Conservation (phyloP, 2,797 vertebrate species). For the Hippoglossus hippoglossus region DNA sequence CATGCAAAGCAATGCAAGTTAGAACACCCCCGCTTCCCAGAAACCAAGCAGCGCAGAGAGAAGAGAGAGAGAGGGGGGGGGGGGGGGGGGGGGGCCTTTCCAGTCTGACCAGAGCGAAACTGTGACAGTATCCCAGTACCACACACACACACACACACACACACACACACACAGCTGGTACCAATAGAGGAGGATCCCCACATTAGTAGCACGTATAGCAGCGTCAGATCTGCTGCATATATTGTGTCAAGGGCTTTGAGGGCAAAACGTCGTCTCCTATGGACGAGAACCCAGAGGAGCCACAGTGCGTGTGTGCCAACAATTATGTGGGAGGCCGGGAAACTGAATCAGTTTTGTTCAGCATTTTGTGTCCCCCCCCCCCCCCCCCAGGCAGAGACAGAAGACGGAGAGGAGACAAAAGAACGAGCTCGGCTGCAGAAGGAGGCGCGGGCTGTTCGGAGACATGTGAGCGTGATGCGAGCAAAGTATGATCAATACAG, state of each 20-base stretch:
- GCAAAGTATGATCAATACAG: constrained; percentile 76
- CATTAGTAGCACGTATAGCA: constrained; percentile 35
- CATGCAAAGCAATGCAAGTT: constrained; percentile 79
- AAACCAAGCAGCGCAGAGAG: constrained; percentile 53
- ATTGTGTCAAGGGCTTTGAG: constrained; percentile 36
- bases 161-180: constrained; percentile 55
- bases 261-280: constrained; percentile 47
- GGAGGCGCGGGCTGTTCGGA: constrained; percentile 55
- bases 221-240: constrained; percentile 40
- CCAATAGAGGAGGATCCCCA: constrained; percentile 49
- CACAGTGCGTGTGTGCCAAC: constrained; percentile 59
- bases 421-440: constrained; percentile 45
- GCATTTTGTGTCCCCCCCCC: constrained; percentile 13
- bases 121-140: constrained; percentile 59
- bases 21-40: constrained; percentile 71
- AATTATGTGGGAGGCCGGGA: constrained; percentile 61
- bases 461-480: constrained; percentile 68
- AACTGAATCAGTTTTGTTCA: constrained; percentile 75
- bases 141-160: constrained; percentile 16
- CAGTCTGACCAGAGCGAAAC: constrained; percentile 73
- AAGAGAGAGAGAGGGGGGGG: not conserved
- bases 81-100: constrained; percentile 21
- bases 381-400: constrained; percentile 26
- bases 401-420: constrained; percentile 29
- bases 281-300: constrained; percentile 54